Percentiles rank a stretch among this genome's conserved stretches.
phyloP scores from a whole-genome alignment of 1,140 invertebrate genomes.

The Pseudobourletiella spinata region DNA sequence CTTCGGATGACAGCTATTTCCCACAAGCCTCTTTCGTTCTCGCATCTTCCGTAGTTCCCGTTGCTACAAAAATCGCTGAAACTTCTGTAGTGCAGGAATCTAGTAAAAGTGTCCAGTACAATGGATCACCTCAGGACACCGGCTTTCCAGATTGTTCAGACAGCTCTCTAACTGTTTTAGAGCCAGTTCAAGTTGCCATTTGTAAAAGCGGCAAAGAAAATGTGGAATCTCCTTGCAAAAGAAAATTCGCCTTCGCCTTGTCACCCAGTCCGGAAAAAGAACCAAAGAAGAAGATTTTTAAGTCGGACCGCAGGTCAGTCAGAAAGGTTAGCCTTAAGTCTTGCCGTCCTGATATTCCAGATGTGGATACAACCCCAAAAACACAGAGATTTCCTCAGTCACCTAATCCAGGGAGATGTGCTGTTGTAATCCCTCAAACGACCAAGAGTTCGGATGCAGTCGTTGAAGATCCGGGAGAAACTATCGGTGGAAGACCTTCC shows the following conservation, averaged over 20 bases:
- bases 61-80: too few species aligned
- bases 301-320: background rate
- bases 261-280: slow-evolving; percentile 24
- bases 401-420: background rate
- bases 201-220: too few species aligned
- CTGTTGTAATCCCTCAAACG: background rate
- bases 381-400: background rate
- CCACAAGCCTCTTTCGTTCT: background rate
- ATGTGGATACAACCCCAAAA: background rate
- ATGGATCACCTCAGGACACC: too few species aligned
- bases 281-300: slow-evolving; percentile 18
- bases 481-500: background rate
- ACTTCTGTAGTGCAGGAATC: too few species aligned
- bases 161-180: too few species aligned
- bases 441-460: background rate
- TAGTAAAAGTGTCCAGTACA: too few species aligned
- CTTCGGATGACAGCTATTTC: background rate
- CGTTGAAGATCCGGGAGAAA: background rate
- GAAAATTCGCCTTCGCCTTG: slow-evolving; percentile 7
- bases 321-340: background rate
- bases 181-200: too few species aligned
- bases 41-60: too few species aligned
- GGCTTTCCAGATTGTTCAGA: too few species aligned
- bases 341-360: background rate
- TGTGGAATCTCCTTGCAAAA: background rate